Percentiles rank a stretch among this genome's conserved stretches.
Evolutionary conservation across 2,888 invertebrate genomes (phyloP).

Genomic region (Pomacea canaliculata): DNA sequence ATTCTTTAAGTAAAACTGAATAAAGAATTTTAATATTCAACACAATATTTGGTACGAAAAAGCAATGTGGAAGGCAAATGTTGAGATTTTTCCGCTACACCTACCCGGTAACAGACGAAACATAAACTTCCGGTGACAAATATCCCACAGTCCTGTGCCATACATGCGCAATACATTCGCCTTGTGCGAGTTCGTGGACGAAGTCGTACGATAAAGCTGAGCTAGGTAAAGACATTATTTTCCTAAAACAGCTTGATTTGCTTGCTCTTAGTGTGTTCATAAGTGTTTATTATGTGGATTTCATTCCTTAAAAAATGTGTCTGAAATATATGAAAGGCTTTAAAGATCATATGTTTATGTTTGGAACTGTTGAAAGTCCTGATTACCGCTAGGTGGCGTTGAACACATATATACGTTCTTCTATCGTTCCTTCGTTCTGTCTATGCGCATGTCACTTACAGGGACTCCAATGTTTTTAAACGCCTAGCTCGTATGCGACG

Average conservation of each 20-base stretch:
- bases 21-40: no score
- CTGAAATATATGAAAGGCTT: background rate
- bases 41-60: no score
- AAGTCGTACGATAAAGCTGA: background rate
- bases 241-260: no score
- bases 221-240: no score
- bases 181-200: constrained; percentile 5
- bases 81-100: background rate
- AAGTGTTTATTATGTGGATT: no score
- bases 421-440: constrained; percentile 9
- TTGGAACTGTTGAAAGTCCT: constrained; percentile 9
- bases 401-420: constrained; percentile 2
- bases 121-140: constrained; percentile 20
- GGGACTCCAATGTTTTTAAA: no score
- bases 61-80: no score
- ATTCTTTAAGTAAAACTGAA: no score
- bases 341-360: constrained; percentile 7
- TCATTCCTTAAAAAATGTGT: no score
- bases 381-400: constrained; percentile 18
- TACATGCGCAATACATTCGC: constrained; percentile 18
- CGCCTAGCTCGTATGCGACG: no score
- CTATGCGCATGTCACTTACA: background rate
- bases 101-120: constrained; percentile 18
- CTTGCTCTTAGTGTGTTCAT: no score
- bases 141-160: constrained; percentile 12